A percentile compares a stretch with the other conserved stretches of the same genome.
These are phyloP conservation scores for Trypoxylon attenuatum DNA, from an alignment of 2,888 invertebrate genomes.

Conservation along the genomic window DNA sequence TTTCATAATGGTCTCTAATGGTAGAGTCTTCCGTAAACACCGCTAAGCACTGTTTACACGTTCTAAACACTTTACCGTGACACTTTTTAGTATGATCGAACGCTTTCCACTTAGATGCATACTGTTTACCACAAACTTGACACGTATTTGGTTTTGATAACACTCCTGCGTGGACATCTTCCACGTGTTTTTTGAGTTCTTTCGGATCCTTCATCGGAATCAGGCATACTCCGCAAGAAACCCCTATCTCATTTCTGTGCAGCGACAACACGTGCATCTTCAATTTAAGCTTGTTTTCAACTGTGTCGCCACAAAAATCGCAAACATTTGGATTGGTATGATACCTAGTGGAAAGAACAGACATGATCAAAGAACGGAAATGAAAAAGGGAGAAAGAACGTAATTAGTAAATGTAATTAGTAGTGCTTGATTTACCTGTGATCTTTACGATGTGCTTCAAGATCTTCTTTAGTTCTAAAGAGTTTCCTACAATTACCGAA, in stretches of 20 bases:
- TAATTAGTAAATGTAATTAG: neutral
- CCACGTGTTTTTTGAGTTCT: conserved; percentile 77
- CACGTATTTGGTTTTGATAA: conserved; percentile 77
- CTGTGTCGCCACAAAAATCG: conserved; percentile 78
- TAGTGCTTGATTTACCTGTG: conserved; percentile 65
- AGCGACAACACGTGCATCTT: conserved; percentile 78
- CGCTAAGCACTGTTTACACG: conserved; percentile 78
- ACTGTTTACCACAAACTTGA: conserved; percentile 79
- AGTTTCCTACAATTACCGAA: conserved; percentile 75
- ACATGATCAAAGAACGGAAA: neutral
- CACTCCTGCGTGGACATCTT: conserved; percentile 75
- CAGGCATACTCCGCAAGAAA: conserved; percentile 78
- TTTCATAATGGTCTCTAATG: conserved; percentile 75
- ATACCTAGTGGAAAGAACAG: conserved; percentile 43
- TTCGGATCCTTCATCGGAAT: conserved; percentile 77
- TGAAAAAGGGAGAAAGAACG: neutral
- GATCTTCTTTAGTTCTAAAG: conserved; percentile 76
- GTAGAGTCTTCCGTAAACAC: conserved; percentile 77
- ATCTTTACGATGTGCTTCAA: conserved; percentile 76
- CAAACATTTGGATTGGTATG: conserved; percentile 76
- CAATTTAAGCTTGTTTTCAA: conserved; percentile 77
- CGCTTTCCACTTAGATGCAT: conserved; percentile 79
- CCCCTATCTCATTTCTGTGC: conserved; percentile 77
- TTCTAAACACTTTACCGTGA: conserved; percentile 77
- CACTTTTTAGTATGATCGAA: conserved; percentile 79